phyloP scores from a whole-genome alignment of 1,140 invertebrate genomes.

The Tetranychus urticae region DNA sequence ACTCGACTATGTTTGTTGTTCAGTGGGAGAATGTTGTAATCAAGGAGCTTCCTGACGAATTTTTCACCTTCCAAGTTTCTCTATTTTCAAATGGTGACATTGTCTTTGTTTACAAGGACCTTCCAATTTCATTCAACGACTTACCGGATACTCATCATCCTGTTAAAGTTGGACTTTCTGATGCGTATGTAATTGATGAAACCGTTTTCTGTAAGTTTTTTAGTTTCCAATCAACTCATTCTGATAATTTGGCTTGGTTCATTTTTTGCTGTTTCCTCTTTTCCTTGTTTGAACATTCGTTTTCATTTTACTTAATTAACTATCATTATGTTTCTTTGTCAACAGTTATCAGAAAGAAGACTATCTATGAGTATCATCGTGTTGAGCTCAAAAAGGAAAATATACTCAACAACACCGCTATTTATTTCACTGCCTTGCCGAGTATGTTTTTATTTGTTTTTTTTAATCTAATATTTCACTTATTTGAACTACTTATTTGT shows the following conservation, averaged over 20 bases:
- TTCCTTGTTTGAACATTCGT: not conserved
- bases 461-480: no score
- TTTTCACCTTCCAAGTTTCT: slow-evolving; percentile 60
- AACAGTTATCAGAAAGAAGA: no score
- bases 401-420: slow-evolving; percentile 48
- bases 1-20: slow-evolving; percentile 65
- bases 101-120: slow-evolving; percentile 61
- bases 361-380: no score
- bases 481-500: no score
- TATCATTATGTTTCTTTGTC: not conserved
- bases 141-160: slow-evolving; percentile 65
- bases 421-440: slow-evolving; percentile 12
- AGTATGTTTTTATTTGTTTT: no score
- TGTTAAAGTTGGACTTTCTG: slow-evolving; percentile 89
- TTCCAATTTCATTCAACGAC: slow-evolving; percentile 43
- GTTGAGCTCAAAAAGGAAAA: no score
- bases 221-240: not conserved
- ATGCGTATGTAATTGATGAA: slow-evolving; percentile 84
- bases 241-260: not conserved
- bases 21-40: slow-evolving; percentile 74
- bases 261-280: not conserved
- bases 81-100: slow-evolving; percentile 69
- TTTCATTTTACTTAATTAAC: not conserved
- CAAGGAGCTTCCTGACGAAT: slow-evolving; percentile 33
- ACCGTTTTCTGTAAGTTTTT: slow-evolving; percentile 48